phyloP scores from a whole-genome alignment of 2,888 invertebrate genomes.

The Sinohyriopsis cumingii region DNA sequence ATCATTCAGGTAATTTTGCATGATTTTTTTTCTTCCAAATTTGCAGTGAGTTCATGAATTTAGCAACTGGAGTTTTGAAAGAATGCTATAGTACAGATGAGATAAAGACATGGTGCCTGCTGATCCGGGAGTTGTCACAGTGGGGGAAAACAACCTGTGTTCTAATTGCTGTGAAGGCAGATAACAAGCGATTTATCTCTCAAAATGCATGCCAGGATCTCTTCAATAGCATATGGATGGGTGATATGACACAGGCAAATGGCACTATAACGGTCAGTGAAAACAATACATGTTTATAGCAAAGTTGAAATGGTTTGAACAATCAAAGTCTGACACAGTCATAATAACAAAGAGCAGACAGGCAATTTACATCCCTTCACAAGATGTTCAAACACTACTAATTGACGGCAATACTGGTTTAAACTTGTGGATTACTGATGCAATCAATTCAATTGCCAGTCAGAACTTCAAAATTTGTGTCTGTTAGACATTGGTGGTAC shows the following conservation, averaged over 20 bases:
- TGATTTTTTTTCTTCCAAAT: slow-evolving; percentile 13
- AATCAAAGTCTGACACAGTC: no score
- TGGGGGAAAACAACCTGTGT: slow-evolving; percentile 69
- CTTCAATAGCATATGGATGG: slow-evolving; percentile 71
- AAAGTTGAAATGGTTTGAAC: no score
- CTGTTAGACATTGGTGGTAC: no score
- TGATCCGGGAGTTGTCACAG: slow-evolving; percentile 62
- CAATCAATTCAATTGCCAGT: no score
- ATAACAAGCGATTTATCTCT: slow-evolving; percentile 70
- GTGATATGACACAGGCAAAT: slow-evolving; percentile 64
- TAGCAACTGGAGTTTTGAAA: slow-evolving; percentile 68
- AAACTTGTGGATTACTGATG: no score
- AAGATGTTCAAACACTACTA: no score
- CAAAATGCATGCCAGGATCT: slow-evolving; percentile 71
- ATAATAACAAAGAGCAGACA: no score
- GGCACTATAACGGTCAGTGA: slow-evolving; percentile 37
- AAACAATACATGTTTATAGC: no score
- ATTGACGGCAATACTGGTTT: no score
- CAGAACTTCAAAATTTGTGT: no score
- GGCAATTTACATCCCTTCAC: no score
- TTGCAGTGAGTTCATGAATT: slow-evolving; percentile 63
- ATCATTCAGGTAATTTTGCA: not conserved
- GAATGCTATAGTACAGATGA: slow-evolving; percentile 69
- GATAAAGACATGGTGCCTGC: slow-evolving; percentile 61
- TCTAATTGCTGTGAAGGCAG: slow-evolving; percentile 67